Evolutionary conservation across 2,113 vertebrate species (phyloP).

Genomic region (Smithornis capensis): DNA sequence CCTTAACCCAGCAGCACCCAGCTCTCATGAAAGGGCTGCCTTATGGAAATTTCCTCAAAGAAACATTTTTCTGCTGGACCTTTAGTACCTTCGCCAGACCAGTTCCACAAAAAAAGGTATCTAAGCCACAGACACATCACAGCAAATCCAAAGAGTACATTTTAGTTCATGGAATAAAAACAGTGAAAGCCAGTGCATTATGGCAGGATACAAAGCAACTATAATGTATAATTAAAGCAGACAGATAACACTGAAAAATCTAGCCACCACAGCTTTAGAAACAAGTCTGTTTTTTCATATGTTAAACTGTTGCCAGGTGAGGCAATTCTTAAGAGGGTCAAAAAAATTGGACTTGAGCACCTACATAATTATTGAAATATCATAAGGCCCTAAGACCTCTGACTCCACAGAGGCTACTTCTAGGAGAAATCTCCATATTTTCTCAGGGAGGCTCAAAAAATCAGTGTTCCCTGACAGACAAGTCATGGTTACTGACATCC

Average conservation of each 20-base stretch:
- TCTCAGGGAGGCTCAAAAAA: neutral
- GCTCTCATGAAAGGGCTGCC: neutral
- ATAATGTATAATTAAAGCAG: neutral
- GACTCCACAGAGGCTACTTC: neutral
- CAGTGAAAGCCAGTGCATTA: neutral
- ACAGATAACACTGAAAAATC: neutral
- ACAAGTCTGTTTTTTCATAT: neutral
- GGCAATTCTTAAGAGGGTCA: neutral
- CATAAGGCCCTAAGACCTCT: neutral
- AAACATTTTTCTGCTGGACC: neutral
- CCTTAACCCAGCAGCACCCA: neutral
- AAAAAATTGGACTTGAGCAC: neutral
- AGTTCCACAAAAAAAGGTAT: neutral
- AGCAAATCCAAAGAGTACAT: neutral
- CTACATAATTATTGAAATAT: neutral
- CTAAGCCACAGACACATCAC: neutral
- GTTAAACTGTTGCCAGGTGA: neutral
- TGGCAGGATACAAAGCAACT: fast-evolving
- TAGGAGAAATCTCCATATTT: neutral
- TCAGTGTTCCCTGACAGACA: neutral
- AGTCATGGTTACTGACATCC: neutral
- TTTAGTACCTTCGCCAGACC: neutral
- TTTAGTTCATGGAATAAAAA: neutral
- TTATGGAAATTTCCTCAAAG: neutral
- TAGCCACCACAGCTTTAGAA: neutral